These are phyloP conservation scores for Amblyteles armatorius DNA, from an alignment of 2,888 invertebrate genomes.

Conservation along the genomic window DNA sequence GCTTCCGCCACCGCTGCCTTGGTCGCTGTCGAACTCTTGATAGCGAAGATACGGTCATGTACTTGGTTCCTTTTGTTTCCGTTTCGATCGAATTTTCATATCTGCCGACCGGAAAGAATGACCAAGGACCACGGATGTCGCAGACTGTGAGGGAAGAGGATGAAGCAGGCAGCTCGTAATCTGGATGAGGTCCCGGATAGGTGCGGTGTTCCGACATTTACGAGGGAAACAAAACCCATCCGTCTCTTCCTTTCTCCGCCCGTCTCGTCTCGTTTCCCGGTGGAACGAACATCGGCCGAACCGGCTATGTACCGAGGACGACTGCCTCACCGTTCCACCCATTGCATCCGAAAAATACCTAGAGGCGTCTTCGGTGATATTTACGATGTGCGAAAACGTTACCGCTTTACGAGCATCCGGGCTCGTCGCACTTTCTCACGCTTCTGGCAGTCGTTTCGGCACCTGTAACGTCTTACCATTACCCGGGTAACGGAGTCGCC, in stretches of 20 bases:
- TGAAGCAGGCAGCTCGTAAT: not conserved
- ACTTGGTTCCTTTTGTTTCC: too few species aligned
- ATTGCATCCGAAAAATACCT: conserved; percentile 68
- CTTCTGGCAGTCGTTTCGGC: conserved; percentile 4
- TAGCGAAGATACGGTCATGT: too few species aligned
- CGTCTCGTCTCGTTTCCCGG: conserved; percentile 9
- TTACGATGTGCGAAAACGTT: conserved; percentile 71
- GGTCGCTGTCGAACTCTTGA: too few species aligned
- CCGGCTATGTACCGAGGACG: not conserved
- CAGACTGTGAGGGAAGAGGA: not conserved
- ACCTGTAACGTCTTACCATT: conserved; percentile 42
- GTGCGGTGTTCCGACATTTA: conserved; percentile 45
- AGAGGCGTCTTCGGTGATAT: conserved; percentile 58
- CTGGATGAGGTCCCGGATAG: conserved; percentile 35
- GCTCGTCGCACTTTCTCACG: conserved; percentile 14
- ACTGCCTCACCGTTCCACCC: conserved; percentile 47
- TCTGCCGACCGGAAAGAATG: too few species aligned
- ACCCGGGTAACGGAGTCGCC: not conserved
- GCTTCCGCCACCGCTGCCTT: not conserved
- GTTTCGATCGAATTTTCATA: too few species aligned
- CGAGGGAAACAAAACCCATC: conserved; percentile 58
- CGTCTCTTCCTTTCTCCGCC: conserved; percentile 5
- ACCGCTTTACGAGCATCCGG: conserved; percentile 70
- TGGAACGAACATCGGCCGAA: not conserved
- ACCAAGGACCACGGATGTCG: not conserved